Conservation (phyloP, 2,888 invertebrate species). For the Ophonus ardosiacus region DNA sequence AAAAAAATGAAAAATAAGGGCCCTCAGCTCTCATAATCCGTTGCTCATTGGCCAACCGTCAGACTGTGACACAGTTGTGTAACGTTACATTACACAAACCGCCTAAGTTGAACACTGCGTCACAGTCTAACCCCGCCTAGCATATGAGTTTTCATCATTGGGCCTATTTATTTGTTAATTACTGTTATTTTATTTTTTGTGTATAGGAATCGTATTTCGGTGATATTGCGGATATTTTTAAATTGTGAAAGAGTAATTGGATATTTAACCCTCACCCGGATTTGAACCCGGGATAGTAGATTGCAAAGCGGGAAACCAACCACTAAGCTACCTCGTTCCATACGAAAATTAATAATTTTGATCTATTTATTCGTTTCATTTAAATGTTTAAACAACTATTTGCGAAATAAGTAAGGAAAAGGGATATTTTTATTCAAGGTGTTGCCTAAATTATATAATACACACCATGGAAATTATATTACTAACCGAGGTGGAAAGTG, state of each 20-base stretch:
- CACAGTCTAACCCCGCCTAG: constrained; percentile 29
- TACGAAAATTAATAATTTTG: neutral
- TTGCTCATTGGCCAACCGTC: constrained; percentile 38
- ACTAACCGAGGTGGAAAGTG: too few species aligned
- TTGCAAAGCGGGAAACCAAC: neutral
- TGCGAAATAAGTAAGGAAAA: too few species aligned
- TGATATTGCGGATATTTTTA: neutral
- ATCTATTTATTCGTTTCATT: neutral
- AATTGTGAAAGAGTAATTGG: neutral
- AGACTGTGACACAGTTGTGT: constrained; percentile 15
- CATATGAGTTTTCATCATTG: constrained; percentile 49
- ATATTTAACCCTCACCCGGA: constrained; percentile 10
- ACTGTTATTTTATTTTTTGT: neutral
- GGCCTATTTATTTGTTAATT: constrained; percentile 30
- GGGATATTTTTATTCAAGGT: too few species aligned
- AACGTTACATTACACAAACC: constrained; percentile 25
- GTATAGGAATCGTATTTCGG: neutral
- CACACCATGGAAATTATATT: too few species aligned
- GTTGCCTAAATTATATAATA: too few species aligned
- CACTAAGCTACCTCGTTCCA: constrained; percentile 9
- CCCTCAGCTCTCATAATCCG: constrained; percentile 52
- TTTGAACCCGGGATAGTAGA: constrained; percentile 33
- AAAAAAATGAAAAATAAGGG: neutral
- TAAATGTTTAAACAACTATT: too few species aligned
- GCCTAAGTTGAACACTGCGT: neutral